Base-by-base conservation (phyloP, 1,140 invertebrate genomes). In the Pogonus chalceus region DNA sequence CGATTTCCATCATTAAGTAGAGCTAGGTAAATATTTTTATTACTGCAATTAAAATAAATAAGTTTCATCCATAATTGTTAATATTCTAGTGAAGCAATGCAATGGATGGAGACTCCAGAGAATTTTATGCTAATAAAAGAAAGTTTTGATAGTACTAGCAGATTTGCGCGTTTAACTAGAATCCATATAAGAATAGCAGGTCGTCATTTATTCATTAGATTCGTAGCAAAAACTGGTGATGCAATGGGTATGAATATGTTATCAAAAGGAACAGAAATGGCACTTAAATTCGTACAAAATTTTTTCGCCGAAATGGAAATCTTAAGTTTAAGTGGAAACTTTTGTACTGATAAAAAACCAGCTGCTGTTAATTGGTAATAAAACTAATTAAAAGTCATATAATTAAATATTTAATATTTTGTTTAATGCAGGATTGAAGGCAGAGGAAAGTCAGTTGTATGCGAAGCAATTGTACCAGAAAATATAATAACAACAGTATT, bases 161-260 rank as follows among this genome's bases (percentile, higher is more conserved):
- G 91, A 46, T 95, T 88, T 67, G 90, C 90, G 0, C 77, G 85
- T 22, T 76, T 98, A 0, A 79, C 83, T 57, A 85, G 83, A 62
- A 76, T 97, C 10, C 81, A 89, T 39, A 76, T 86, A 20, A 79
- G 82, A 23, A 84, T 95, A 54, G 90, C 90, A 50, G 94, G 93
- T 0, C 80, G 88, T 22, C 81, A 86, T 56, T 68, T 98, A 2
- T 97, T 91, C 67, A 81, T 98, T 37, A 79, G 96, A 55, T 99
- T 98, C 73, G 83, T 89, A 26, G 93, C 95, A 0, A 82, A 79
- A 20, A 98, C 96, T 1, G 96, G 96, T 4, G 96, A 99, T 71
- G 96, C 96, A 0, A 99, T 99, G 96, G 96, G 96, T 23, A 99
- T 99, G 96, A 99, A 99, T 69, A 99, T 99, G 96, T 75, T 98